Percentiles rank a stretch among this genome's conserved stretches.
These are phyloP conservation scores for Rhea americana DNA, from an alignment of 2,113 vertebrate genomes.

Conservation along the genomic window DNA sequence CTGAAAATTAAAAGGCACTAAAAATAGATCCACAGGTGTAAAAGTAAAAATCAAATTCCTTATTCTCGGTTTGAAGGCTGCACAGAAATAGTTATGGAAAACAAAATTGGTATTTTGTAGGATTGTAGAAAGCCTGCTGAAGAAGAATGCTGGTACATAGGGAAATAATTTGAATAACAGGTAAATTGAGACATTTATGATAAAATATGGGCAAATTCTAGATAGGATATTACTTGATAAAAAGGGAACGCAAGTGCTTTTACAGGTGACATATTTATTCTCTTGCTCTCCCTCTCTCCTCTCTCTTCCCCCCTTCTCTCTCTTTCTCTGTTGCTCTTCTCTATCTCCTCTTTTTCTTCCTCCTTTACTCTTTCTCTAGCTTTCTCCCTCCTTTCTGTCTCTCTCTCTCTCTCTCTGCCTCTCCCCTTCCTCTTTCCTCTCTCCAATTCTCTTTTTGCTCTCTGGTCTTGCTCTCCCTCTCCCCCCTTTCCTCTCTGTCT, in stretches of 20 bases:
- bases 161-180: neutral
- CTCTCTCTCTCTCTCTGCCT: neutral
- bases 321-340: neutral
- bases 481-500: neutral
- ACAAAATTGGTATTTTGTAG: neutral
- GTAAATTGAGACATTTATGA: neutral
- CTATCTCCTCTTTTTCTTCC: neutral
- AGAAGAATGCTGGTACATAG: neutral
- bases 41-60: neutral
- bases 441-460: neutral
- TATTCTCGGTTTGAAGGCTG: neutral
- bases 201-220: neutral
- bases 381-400: neutral
- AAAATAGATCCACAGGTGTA: neutral
- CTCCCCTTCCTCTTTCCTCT: neutral
- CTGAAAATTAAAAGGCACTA: neutral
- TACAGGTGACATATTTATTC: neutral
- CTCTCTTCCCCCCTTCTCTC: neutral
- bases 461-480: neutral
- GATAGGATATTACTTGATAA: neutral
- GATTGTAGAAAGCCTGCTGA: neutral
- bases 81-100: neutral
- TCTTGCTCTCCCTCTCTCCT: neutral
- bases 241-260: neutral
- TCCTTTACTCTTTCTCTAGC: neutral